phyloP scores from a whole-genome alignment of 2,113 vertebrate genomes.

The Urocitellus parryii region DNA sequence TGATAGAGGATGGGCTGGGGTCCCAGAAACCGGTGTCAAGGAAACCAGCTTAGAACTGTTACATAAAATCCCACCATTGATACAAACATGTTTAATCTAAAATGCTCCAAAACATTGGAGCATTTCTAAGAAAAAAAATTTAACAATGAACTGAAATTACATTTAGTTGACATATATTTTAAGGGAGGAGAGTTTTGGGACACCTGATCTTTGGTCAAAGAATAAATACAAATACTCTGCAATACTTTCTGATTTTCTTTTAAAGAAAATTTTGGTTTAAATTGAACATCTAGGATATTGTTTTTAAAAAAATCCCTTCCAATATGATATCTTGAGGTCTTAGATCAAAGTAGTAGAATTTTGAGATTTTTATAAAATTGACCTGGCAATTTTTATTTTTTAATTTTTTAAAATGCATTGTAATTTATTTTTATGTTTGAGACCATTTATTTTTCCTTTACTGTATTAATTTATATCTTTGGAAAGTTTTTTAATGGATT shows the following conservation, averaged over 20 bases:
- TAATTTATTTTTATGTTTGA: constrained; percentile 25
- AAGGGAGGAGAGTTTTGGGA: neutral
- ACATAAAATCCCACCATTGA: neutral
- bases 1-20: rapidly evolving
- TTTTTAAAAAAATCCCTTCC: neutral
- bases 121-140: neutral
- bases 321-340: neutral
- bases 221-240: neutral
- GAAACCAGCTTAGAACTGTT: neutral
- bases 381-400: neutral
- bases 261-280: constrained; percentile 51
- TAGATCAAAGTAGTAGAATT: neutral
- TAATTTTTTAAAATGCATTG: neutral
- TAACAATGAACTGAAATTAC: neutral
- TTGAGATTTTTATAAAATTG: neutral
- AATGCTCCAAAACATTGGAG: neutral
- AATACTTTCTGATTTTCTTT: neutral
- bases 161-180: constrained; percentile 31
- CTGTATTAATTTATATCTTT: neutral
- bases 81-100: neutral
- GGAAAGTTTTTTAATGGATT: neutral
- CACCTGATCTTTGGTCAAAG: neutral
- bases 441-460: neutral
- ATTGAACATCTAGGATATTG: neutral
- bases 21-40: neutral